phyloP scores from a whole-genome alignment of 2,888 invertebrate genomes.

The Terebella lapidaria region DNA sequence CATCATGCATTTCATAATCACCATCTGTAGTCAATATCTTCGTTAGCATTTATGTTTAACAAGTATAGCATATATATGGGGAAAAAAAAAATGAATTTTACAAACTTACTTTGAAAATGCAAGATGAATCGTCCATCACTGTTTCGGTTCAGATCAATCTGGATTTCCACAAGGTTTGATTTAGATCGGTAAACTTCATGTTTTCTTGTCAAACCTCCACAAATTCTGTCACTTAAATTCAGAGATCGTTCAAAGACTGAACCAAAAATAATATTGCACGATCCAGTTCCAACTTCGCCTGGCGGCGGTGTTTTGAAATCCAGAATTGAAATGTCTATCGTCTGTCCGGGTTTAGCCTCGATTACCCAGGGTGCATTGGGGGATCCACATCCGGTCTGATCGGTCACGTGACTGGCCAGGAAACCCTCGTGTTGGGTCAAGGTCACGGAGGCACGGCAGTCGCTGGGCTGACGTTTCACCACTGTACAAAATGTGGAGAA shows the following conservation, averaged over 20 bases:
- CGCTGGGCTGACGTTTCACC: too few relatives aligned
- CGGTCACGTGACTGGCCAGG: constrained; percentile 3
- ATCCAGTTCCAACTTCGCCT: neutral
- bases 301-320: neutral
- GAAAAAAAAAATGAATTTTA: too few relatives aligned
- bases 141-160: neutral
- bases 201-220: neutral
- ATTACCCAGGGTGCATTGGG: neutral
- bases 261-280: neutral
- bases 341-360: neutral
- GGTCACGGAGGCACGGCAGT: neutral
- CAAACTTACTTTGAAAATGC: neutral
- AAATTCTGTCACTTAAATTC: neutral
- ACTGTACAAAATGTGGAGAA: too few relatives aligned
- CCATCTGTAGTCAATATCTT: too few relatives aligned
- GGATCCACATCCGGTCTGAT: neutral
- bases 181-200: neutral
- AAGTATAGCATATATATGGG: too few relatives aligned
- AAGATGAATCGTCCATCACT: neutral
- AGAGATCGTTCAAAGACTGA: neutral
- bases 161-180: neutral
- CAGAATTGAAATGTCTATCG: neutral
- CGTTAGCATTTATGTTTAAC: too few relatives aligned
- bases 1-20: too few relatives aligned
- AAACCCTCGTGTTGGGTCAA: neutral